Percentiles rank a stretch among this genome's conserved stretches.
Evolutionary conservation across 2,113 vertebrate species (phyloP).

Genomic region (Indicator indicator): DNA sequence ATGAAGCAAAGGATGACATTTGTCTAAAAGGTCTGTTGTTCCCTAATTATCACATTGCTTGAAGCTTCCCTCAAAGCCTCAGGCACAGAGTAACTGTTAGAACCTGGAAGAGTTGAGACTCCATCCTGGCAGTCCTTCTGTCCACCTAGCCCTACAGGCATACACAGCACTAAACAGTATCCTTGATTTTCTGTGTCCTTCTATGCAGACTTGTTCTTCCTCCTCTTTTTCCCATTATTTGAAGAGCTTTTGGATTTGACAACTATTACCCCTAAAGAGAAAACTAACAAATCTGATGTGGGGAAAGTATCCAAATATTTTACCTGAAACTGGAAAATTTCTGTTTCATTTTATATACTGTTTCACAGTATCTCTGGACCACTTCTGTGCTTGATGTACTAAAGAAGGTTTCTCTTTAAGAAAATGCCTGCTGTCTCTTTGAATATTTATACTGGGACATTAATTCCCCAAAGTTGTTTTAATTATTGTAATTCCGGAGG

Average conservation of each 20-base stretch:
- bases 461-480: background rate
- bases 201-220: background rate
- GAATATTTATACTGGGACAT: background rate
- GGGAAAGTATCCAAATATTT: background rate
- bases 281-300: background rate
- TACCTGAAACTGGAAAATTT: background rate
- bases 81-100: background rate
- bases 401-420: background rate
- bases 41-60: background rate
- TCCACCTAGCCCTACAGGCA: background rate
- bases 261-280: background rate
- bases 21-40: background rate
- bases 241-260: background rate
- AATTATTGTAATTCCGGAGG: background rate
- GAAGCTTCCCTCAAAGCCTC: background rate
- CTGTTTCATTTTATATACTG: background rate
- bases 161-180: background rate
- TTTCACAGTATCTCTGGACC: background rate
- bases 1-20: slow-evolving; percentile 8
- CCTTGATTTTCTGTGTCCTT: background rate
- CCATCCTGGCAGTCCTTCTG: background rate
- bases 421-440: background rate
- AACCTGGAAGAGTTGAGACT: background rate
- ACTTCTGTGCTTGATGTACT: background rate
- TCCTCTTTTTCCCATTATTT: background rate